Percentiles rank a stretch among this genome's conserved stretches.
These are phyloP conservation scores for Cebidichthys violaceus DNA, from an alignment of 2,113 vertebrate species.

Conservation along the genomic window DNA sequence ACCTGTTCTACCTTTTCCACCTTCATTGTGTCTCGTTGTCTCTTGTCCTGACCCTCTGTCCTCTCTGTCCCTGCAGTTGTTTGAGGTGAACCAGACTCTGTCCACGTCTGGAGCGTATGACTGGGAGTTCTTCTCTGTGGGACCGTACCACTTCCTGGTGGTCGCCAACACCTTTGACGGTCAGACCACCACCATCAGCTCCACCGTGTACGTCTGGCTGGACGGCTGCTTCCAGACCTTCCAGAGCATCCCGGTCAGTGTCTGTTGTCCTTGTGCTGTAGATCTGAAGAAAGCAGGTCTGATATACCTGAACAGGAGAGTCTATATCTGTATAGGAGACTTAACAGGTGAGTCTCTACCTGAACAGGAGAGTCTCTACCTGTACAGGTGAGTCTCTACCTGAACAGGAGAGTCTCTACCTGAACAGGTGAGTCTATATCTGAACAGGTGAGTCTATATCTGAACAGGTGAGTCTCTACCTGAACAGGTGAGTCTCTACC, in stretches of 20 bases:
- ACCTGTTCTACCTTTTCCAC: neutral
- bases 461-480: neutral
- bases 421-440: neutral
- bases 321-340: too few relatives aligned
- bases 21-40: neutral
- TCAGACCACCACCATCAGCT: constrained; percentile 88
- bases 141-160: constrained; percentile 90
- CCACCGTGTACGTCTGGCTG: constrained; percentile 91
- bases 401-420: neutral
- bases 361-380: too few relatives aligned
- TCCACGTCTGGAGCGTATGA: constrained; percentile 94
- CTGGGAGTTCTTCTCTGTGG: constrained; percentile 95
- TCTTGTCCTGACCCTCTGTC: neutral
- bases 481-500: neutral
- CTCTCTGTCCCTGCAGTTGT: constrained; percentile 66
- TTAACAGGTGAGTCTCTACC: neutral
- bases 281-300: neutral
- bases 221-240: constrained; percentile 88
- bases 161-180: constrained; percentile 96
- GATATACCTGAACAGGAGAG: neutral
- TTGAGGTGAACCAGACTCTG: constrained; percentile 93
- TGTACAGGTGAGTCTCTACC: neutral
- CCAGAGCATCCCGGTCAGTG: constrained; percentile 91
- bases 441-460: too few relatives aligned
- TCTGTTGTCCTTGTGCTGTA: neutral